Conservation (phyloP, 2,888 invertebrate species). For the Heliconius hortense region DNA sequence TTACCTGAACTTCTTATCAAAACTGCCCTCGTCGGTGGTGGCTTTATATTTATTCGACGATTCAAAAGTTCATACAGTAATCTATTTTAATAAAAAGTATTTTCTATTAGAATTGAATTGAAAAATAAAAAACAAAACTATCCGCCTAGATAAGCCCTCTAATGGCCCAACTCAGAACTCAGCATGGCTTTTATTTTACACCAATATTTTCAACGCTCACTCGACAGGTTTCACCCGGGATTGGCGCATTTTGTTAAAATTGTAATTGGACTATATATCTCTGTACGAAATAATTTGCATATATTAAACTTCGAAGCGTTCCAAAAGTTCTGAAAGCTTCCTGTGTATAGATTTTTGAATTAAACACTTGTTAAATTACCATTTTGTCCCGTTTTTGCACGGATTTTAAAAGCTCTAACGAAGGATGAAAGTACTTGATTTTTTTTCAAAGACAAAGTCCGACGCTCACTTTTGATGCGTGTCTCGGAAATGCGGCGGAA, state of each 20-base stretch:
- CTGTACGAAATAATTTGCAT: conserved; percentile 39
- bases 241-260: conserved; percentile 43
- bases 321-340: conserved; percentile 17
- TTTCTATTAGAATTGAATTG: too few relatives aligned
- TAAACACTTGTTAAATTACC: conserved; percentile 23
- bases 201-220: conserved; percentile 42
- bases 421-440: too few relatives aligned
- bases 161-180: conserved; percentile 36
- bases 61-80: too few relatives aligned
- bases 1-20: too few relatives aligned
- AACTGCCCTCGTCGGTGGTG: too few relatives aligned
- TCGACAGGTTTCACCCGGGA: conserved; percentile 42
- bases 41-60: too few relatives aligned
- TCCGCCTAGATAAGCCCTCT: conserved; percentile 9
- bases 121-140: not conserved
- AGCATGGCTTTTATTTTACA: conserved; percentile 43
- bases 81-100: too few relatives aligned
- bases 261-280: conserved; percentile 43
- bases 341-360: conserved; percentile 20
- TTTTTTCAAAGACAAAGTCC: too few relatives aligned
- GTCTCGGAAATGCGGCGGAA: too few relatives aligned
- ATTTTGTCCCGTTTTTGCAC: conserved; percentile 2
- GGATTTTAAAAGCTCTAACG: conserved; percentile 3
- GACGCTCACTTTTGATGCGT: too few relatives aligned
- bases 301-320: conserved; percentile 31